Base-by-base conservation (phyloP, 2,797 vertebrate species). In the Lutjanus campechanus region DNA sequence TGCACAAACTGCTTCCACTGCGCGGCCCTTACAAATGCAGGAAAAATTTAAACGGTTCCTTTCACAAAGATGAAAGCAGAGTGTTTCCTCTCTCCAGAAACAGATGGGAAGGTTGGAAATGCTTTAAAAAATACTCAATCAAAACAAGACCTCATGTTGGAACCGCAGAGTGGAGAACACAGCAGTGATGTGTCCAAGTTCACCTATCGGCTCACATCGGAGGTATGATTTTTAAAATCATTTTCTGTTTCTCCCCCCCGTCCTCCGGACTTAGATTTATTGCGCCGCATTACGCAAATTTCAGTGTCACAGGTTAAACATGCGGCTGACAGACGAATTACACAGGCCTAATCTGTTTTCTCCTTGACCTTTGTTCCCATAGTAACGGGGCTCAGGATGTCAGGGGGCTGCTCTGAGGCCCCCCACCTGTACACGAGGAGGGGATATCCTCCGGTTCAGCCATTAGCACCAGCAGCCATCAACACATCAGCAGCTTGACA, bases 371-470 rank as follows among this genome's bases (percentile, higher is more conserved):
- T 58, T 43, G 73, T 63, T 76, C 76, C 75, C 50, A 85, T 82
- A 62, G 90, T 76, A 75, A 88, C 77, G 59, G 64, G 29, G 44
- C 44, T 65, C 77, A 83, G 54, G 73, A 60, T 74, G 64, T 91
- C 71, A 61, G 74, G 61, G 29, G 58, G 40, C 61, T 70, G 80
- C 73, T 79, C 79, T 29, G 78, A 89, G 89, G 75, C 80, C 50
- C 86, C 85, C 64, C 60, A 59, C 66, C 68, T 74, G 44, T 80
- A 77, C 64, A 77, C 40, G 41, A 56, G 65, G 62, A 44, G 82
- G 88, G 83, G 88, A 92, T 88, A 74, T 81, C 80, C 63, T 75
- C 56, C 75, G 67, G 85, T 77, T 87, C 87, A 83, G 56, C 82
- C 79, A 47, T 92, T 87, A 92, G 79, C 40, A 7, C 75, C 47